phyloP scores from a whole-genome alignment of 2,113 vertebrate species.

The Proterorhinus semilunaris region DNA sequence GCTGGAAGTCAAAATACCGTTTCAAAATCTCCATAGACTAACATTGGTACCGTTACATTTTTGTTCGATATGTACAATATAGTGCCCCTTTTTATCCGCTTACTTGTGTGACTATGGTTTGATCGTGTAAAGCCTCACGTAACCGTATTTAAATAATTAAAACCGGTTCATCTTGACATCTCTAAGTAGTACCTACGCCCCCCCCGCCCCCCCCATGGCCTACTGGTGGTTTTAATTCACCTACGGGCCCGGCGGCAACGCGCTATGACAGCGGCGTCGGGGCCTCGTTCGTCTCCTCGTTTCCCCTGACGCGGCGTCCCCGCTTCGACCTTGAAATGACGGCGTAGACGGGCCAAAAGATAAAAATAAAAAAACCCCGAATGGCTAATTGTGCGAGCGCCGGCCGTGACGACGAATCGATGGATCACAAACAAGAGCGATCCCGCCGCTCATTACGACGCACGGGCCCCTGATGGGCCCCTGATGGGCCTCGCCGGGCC shows the following conservation, averaged over 20 bases:
- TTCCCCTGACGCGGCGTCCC: neutral
- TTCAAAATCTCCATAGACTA: too few relatives aligned
- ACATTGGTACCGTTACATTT: too few relatives aligned
- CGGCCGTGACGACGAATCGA: constrained; percentile 12
- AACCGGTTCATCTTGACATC: too few relatives aligned
- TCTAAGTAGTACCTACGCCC: too few relatives aligned
- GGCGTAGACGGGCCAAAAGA: constrained; percentile 11
- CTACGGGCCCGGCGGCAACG: neutral
- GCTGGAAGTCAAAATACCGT: too few relatives aligned
- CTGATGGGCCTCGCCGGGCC: neutral
- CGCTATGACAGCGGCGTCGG: neutral
- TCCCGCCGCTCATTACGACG: constrained; percentile 2
- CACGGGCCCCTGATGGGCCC: neutral
- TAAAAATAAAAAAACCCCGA: neutral
- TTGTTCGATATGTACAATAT: too few relatives aligned
- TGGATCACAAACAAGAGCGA: constrained; percentile 1
- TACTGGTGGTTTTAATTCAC: too few relatives aligned
- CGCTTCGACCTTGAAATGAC: constrained; percentile 8
- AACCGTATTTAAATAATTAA: too few relatives aligned
- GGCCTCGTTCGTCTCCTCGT: neutral
- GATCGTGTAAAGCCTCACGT: too few relatives aligned
- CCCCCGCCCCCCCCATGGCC: too few relatives aligned
- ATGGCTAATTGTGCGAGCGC: constrained; percentile 11
- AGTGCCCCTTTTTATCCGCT: too few relatives aligned
- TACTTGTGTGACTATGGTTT: too few relatives aligned